Evolutionary conservation across 2,113 vertebrate genomes (phyloP).

Genomic region (Larimichthys polyactis): DNA sequence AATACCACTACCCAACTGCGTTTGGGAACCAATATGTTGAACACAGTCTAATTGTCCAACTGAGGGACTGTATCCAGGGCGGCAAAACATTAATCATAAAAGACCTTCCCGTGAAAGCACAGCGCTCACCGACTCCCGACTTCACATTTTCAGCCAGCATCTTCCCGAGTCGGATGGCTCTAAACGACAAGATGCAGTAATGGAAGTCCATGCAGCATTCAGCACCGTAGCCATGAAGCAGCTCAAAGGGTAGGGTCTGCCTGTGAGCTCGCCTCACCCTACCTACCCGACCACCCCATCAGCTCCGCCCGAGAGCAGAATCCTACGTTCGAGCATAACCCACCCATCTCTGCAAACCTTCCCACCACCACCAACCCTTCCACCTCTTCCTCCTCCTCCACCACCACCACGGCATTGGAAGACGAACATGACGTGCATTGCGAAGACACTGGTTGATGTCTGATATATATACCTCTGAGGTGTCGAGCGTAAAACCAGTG

Average conservation of each 20-base stretch:
- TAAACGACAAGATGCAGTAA: constrained; percentile 86
- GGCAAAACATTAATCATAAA: constrained; percentile 17
- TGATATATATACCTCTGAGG: constrained; percentile 90
- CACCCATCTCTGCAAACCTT: constrained; percentile 19
- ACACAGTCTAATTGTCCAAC: constrained; percentile 3
- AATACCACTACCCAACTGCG: constrained; percentile 79
- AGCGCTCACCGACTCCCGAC: background rate
- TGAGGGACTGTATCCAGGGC: constrained; percentile 43
- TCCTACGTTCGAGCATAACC: constrained; percentile 19
- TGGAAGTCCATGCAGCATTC: constrained; percentile 86
- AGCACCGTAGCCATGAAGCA: constrained; percentile 85
- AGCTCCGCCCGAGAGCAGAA: constrained; percentile 43
- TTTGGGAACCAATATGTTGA: constrained; percentile 73
- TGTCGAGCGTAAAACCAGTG: constrained; percentile 88
- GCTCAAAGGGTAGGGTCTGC: constrained; percentile 89
- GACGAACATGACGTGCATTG: constrained; percentile 90
- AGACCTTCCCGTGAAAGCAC: constrained; percentile 19
- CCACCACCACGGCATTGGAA: constrained; percentile 75
- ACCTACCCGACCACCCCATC: constrained; percentile 43
- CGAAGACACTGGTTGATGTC: constrained; percentile 89
- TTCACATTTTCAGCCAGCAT: constrained; percentile 69
- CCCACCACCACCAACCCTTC: constrained; percentile 38
- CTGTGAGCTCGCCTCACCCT: constrained; percentile 87
- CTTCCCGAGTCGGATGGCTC: constrained; percentile 72
- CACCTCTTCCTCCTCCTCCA: constrained; percentile 38